Percentiles rank a stretch among this genome's conserved stretches.
These are phyloP conservation scores for Tetrapedia diversipes DNA, from an alignment of 2,888 invertebrate genomes.

Conservation along the genomic window DNA sequence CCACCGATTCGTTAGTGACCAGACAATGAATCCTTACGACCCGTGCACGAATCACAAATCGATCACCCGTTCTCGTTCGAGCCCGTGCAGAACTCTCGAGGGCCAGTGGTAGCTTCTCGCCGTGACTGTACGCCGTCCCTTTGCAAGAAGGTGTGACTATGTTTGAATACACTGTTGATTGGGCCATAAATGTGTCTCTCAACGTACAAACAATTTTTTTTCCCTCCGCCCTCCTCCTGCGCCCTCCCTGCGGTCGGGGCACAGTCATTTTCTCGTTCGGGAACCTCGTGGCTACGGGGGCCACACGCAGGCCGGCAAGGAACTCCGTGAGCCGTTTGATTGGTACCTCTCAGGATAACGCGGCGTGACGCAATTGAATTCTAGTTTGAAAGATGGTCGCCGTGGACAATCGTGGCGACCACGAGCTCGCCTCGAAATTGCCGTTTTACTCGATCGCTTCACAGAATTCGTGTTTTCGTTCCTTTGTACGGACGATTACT, in stretches of 20 bases:
- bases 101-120: constrained; percentile 61
- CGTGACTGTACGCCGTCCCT: constrained; percentile 69
- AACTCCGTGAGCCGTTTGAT: constrained; percentile 75
- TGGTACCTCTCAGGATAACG: constrained; percentile 69
- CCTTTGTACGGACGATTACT: not conserved
- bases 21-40: not conserved
- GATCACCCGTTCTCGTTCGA: not conserved
- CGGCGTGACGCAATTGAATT: constrained; percentile 78
- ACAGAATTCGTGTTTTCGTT: not conserved
- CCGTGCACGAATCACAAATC: constrained; percentile 10
- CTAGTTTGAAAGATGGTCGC: constrained; percentile 58
- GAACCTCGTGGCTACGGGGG: constrained; percentile 64
- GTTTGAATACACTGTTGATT: constrained; percentile 82
- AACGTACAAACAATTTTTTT: constrained; percentile 75
- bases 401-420: constrained; percentile 26
- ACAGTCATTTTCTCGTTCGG: constrained; percentile 67
- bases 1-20: not conserved
- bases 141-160: constrained; percentile 80
- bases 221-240: constrained; percentile 33
- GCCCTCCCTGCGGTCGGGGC: not conserved
- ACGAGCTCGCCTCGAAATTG: constrained; percentile 30
- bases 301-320: constrained; percentile 76
- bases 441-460: constrained; percentile 40
- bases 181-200: constrained; percentile 82
- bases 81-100: constrained; percentile 1